These are phyloP conservation scores for Phataginus tricuspis DNA, from an alignment of 2,797 vertebrate genomes.

Conservation along the genomic window DNA sequence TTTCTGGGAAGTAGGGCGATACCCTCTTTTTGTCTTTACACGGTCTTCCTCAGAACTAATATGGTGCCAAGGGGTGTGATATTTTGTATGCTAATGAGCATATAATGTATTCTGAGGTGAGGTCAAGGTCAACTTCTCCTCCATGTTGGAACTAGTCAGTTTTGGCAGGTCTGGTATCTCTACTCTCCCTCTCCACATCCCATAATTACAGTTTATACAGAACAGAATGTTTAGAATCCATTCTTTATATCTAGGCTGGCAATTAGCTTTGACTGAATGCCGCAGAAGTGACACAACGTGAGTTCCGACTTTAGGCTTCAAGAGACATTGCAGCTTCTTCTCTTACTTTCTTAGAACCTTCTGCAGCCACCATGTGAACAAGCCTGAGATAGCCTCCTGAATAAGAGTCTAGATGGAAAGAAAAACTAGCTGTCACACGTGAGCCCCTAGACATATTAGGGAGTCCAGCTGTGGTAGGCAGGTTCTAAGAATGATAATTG, in stretches of 20 bases:
- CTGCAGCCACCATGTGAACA: not conserved
- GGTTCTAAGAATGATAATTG: not conserved
- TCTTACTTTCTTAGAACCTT: not conserved
- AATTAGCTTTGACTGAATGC: not conserved
- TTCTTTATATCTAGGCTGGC: not conserved
- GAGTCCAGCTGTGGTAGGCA: not conserved
- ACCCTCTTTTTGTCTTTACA: no score
- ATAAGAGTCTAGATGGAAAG: not conserved
- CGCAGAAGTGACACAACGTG: not conserved
- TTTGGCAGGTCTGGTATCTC: no score
- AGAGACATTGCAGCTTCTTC: not conserved
- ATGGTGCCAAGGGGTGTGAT: no score
- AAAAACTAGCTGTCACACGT: not conserved
- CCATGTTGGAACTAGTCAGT: no score
- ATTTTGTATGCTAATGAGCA: no score
- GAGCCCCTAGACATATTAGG: not conserved
- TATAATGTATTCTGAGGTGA: no score
- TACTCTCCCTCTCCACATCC: no score
- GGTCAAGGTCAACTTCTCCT: no score
- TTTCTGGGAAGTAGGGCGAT: no score
- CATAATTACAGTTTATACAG: no score
- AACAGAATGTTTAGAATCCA: not conserved
- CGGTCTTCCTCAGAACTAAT: no score
- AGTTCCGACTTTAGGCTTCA: not conserved
- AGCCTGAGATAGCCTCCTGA: not conserved